phyloP scores from a whole-genome alignment of 2,888 invertebrate species.

The Oligia strigilis region DNA sequence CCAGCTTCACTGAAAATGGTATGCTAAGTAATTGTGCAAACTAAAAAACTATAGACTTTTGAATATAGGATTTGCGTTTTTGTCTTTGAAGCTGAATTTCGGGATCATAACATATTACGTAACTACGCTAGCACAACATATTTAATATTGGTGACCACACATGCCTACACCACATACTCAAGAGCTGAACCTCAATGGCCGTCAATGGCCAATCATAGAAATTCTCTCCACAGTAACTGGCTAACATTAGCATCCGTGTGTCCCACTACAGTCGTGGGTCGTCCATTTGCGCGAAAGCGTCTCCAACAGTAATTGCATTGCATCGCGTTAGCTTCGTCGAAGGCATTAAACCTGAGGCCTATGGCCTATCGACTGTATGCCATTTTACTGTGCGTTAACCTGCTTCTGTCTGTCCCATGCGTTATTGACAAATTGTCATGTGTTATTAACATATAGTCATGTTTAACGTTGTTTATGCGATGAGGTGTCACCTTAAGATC shows the following conservation, averaged over 20 bases:
- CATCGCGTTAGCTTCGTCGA: slow-evolving; percentile 64
- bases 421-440: slow-evolving; percentile 31
- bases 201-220: slow-evolving; percentile 13
- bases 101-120: neutral
- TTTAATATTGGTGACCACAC: neutral
- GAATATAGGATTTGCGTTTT: too few species aligned
- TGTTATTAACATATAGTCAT: slow-evolving; percentile 1
- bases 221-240: slow-evolving; percentile 30
- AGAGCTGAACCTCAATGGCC: neutral
- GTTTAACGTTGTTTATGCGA: slow-evolving; percentile 6
- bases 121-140: neutral
- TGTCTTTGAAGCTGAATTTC: neutral
- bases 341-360: slow-evolving; percentile 63
- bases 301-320: slow-evolving; percentile 71
- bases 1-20: neutral
- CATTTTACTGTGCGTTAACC: slow-evolving; percentile 54
- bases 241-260: slow-evolving; percentile 63
- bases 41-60: neutral
- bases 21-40: too few species aligned
- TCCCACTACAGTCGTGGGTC: slow-evolving; percentile 60
- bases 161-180: neutral
- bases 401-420: slow-evolving; percentile 58
- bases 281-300: slow-evolving; percentile 75
- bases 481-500: neutral
- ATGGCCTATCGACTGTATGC: slow-evolving; percentile 61